A percentile compares a stretch with the other conserved stretches of the same genome.
Evolutionary conservation across 2,888 invertebrate species (phyloP).

Genomic region (Rhogogaster chlorosoma): DNA sequence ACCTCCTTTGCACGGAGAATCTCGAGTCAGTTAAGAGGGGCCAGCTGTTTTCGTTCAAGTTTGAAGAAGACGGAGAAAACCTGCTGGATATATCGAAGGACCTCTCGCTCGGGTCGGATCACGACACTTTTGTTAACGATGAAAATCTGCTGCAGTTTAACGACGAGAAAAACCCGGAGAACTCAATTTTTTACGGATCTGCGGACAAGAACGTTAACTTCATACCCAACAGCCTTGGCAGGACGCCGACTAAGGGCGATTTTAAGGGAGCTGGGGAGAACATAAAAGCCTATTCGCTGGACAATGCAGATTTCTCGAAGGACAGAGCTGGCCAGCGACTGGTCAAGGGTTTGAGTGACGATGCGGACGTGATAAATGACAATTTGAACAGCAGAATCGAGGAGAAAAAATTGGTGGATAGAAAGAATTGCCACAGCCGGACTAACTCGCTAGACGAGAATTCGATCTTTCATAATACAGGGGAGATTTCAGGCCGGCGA

Average conservation of each 20-base stretch:
- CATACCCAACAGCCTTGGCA: constrained; percentile 65
- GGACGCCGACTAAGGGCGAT: constrained; percentile 60
- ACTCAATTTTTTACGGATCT: constrained; percentile 33
- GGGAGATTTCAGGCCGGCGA: constrained; percentile 43
- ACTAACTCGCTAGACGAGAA: constrained; percentile 69
- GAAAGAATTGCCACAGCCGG: constrained; percentile 65
- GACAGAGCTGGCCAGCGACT: constrained; percentile 7
- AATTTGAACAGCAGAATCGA: constrained; percentile 63
- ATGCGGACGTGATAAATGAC: constrained; percentile 61
- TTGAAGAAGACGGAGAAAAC: constrained; percentile 60
- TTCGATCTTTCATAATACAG: constrained; percentile 58
- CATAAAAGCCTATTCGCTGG: constrained; percentile 57
- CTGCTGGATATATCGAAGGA: constrained; percentile 58
- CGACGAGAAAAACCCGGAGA: constrained; percentile 45
- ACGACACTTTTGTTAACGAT: constrained; percentile 47
- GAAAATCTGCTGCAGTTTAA: constrained; percentile 57
- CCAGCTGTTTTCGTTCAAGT: constrained; percentile 48
- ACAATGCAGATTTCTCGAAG: constrained; percentile 48
- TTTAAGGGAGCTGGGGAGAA: constrained; percentile 62
- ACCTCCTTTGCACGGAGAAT: constrained; percentile 64
- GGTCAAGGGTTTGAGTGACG: not conserved
- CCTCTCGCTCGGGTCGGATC: constrained; percentile 1
- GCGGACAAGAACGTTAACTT: constrained; percentile 64
- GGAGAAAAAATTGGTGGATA: constrained; percentile 63
- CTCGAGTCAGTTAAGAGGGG: constrained; percentile 58